These are phyloP conservation scores for Gonioctena quinquepunctata DNA, from an alignment of 1,140 invertebrate species.

Conservation along the genomic window DNA sequence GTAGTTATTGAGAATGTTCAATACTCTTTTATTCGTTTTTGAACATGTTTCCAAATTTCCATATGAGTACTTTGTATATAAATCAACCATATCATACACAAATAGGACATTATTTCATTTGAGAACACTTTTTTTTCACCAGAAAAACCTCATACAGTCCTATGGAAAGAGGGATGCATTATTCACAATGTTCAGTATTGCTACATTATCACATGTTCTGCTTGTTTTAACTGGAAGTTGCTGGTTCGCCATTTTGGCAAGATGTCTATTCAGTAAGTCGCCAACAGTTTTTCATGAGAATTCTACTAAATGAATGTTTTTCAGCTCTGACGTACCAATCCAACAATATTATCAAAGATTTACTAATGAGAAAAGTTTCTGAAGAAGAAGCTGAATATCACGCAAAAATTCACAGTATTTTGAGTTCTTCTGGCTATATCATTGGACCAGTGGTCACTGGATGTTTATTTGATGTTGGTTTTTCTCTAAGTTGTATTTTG, in stretches of 20 bases:
- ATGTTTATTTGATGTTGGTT: slow-evolving; percentile 27
- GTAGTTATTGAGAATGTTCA: no score
- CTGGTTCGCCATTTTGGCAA: slow-evolving; percentile 26
- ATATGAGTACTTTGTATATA: no score
- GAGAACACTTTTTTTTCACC: neutral
- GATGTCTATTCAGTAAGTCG: slow-evolving; percentile 27
- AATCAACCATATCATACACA: neutral
- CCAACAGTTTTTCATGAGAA: neutral
- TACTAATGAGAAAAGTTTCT: slow-evolving; percentile 19
- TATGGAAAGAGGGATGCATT: slow-evolving; percentile 25
- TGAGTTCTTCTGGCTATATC: slow-evolving; percentile 24
- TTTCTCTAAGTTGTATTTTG: slow-evolving; percentile 20
- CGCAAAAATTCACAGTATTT: slow-evolving; percentile 23
- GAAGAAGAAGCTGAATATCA: slow-evolving; percentile 17
- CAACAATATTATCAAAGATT: slow-evolving; percentile 16
- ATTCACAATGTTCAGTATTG: slow-evolving; percentile 24
- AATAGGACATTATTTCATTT: no score
- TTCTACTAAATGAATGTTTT: neutral
- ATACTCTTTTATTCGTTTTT: no score
- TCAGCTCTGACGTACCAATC: slow-evolving; percentile 26
- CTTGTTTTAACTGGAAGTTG: slow-evolving; percentile 23
- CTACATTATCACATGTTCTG: slow-evolving; percentile 16
- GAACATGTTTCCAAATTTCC: no score
- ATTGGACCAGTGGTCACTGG: slow-evolving; percentile 30
- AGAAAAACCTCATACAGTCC: slow-evolving; percentile 20